Conservation (phyloP, 1,140 invertebrate species). For the Papilio polytes region DNA sequence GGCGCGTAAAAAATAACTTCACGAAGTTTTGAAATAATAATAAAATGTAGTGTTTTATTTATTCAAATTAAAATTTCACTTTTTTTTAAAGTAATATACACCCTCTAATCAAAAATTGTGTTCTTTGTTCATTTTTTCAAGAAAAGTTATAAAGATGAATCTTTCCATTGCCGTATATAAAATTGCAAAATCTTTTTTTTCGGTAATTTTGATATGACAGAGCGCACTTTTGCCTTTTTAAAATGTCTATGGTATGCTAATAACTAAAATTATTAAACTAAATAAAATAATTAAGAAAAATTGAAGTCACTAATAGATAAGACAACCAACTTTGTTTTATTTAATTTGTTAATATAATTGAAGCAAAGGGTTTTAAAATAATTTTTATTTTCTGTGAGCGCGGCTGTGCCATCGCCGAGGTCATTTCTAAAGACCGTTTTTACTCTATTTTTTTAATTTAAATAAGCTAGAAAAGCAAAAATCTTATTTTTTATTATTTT, state of each 20-base stretch:
- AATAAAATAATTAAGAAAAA: conserved; percentile 41
- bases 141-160: too few relatives aligned
- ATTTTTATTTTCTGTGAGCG: background rate
- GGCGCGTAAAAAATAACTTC: background rate
- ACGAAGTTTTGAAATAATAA: too few relatives aligned
- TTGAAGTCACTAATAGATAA: background rate
- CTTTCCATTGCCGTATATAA: too few relatives aligned
- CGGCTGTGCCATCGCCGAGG: background rate
- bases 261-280: conserved; percentile 27
- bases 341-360: background rate
- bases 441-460: too few relatives aligned
- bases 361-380: background rate
- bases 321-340: background rate
- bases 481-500: background rate
- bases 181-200: background rate
- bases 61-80: background rate
- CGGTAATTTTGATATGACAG: background rate
- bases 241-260: conserved; percentile 14
- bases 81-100: background rate
- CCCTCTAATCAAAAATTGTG: background rate
- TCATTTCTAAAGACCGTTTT: too few relatives aligned
- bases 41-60: too few relatives aligned
- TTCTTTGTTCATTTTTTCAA: too few relatives aligned
- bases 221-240: background rate
- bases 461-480: background rate